Conservation (phyloP, 2,888 invertebrate species). For the Prenolepis imparis region DNA sequence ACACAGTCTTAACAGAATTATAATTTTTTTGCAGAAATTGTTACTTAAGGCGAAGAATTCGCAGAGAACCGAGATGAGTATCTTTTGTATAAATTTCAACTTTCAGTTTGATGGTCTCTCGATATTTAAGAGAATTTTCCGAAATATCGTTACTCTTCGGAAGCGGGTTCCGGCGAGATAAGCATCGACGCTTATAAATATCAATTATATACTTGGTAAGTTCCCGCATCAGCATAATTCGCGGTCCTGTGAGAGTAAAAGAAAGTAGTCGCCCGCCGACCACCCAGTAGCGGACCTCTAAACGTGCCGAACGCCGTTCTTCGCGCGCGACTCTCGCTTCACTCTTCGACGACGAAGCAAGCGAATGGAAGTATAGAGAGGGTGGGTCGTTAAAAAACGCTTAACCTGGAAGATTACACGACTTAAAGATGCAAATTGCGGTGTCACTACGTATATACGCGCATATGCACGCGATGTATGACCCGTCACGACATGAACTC, state of each 20-base stretch:
- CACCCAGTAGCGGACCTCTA: constrained; percentile 80
- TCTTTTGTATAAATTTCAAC: background rate
- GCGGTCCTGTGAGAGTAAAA: constrained; percentile 65
- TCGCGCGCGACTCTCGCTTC: background rate
- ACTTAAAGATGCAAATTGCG: constrained; percentile 83
- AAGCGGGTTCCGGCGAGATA: constrained; percentile 1
- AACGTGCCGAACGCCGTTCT: constrained; percentile 5
- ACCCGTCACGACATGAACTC: constrained; percentile 66
- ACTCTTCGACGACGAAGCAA: background rate
- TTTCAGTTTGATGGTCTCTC: background rate
- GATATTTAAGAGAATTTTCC: background rate
- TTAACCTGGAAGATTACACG: constrained; percentile 83
- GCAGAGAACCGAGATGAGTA: background rate
- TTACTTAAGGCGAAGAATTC: background rate
- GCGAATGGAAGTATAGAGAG: constrained; percentile 10
- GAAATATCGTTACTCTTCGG: constrained; percentile 24
- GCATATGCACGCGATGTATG: constrained; percentile 70
- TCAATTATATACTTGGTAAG: constrained; percentile 84
- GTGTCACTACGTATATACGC: constrained; percentile 82
- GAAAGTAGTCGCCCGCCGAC: constrained; percentile 81
- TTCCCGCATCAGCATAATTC: constrained; percentile 84
- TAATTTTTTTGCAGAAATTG: background rate
- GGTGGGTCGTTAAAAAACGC: constrained; percentile 72
- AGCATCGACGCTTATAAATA: constrained; percentile 80
- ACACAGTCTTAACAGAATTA: background rate